Evolutionary conservation across 1,140 invertebrate species (phyloP), one percentile per base, ranked within the genome.

Genomic region (Magallana ariakensis): DNA sequence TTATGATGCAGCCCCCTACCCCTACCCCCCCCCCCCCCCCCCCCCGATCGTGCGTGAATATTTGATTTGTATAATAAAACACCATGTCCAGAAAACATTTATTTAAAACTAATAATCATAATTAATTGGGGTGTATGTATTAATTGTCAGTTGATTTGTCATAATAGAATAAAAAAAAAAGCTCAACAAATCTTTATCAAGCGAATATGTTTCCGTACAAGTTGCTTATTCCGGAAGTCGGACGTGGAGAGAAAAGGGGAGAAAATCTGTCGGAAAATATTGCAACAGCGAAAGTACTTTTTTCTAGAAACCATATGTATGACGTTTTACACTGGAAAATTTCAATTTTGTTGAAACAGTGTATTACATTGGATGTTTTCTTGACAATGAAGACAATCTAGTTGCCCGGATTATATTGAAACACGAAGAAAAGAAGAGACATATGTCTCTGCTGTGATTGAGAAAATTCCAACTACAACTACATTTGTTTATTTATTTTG

Each of bases 181-280:
- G 33, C 33, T 46, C 2, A 46, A 3, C 33, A 46, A 46, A 46
- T 46, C 33, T 46, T 91, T 70, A 81, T 93, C 22, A 92, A 92
- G 46, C 55, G 54, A 82, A 60, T 60, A 16, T 9, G 15, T 70
- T 22, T 70, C 13, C 11, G 66, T 75, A 75, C 66, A 26, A 75
- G 8, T 33, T 75, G 22, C 1, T 75, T 75, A 75, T 26, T 33
- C 66, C 66, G 66, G 66, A 75, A 75, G 66, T 75, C 33, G 66
- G 66, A 75, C 66, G 66, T 75, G 66, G 66, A 75, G 66, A 75
- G 5, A 5, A 46, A 46, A 46, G 66, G 66, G 26, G 66, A 75
- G 5, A 5, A 46, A 46, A 46, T 5, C 5, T 46, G 2, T 4
- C n/a, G 62, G 22, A 75, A 75, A 75, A 13, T 75, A 26, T 75